Percentiles rank a stretch among this genome's conserved stretches.
These are phyloP conservation scores for Phyllotreta striolata DNA, from an alignment of 2,888 invertebrate species.

Conservation along the genomic window DNA sequence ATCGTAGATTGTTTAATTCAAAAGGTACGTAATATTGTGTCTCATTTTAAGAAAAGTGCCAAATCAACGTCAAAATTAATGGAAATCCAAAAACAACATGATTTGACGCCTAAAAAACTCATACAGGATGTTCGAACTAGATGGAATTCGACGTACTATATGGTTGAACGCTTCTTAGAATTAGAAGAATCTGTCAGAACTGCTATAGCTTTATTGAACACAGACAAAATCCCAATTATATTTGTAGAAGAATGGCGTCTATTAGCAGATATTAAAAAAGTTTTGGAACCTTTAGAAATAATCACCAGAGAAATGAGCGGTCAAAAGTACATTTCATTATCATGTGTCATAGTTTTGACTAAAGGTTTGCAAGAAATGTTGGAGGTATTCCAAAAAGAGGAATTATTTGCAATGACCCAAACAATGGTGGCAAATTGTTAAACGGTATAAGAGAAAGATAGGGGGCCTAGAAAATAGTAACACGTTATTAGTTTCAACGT, in stretches of 20 bases:
- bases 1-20: no score
- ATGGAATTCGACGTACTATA: conserved; percentile 45
- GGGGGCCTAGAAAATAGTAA: no score
- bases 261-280: conserved; percentile 33
- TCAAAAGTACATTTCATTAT: conserved; percentile 42
- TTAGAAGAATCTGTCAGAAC: conserved; percentile 34
- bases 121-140: conserved; percentile 38
- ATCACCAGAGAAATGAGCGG: conserved; percentile 41
- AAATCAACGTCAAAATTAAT: conserved; percentile 17
- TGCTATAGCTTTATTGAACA: conserved; percentile 34
- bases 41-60: no score
- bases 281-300: conserved; percentile 42
- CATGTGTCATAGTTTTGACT: conserved; percentile 40
- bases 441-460: no score
- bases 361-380: no score
- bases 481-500: no score
- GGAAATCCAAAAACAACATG: conserved; percentile 23
- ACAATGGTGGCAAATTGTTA: no score
- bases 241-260: conserved; percentile 41
- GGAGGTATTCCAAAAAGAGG: background rate
- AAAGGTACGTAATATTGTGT: no score
- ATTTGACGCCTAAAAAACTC: conserved; percentile 29
- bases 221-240: conserved; percentile 30
- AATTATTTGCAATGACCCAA: conserved; percentile 13
- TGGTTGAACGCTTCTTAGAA: conserved; percentile 39